phyloP scores from a whole-genome alignment of 2,113 vertebrate genomes.

The Barbus barbus region DNA sequence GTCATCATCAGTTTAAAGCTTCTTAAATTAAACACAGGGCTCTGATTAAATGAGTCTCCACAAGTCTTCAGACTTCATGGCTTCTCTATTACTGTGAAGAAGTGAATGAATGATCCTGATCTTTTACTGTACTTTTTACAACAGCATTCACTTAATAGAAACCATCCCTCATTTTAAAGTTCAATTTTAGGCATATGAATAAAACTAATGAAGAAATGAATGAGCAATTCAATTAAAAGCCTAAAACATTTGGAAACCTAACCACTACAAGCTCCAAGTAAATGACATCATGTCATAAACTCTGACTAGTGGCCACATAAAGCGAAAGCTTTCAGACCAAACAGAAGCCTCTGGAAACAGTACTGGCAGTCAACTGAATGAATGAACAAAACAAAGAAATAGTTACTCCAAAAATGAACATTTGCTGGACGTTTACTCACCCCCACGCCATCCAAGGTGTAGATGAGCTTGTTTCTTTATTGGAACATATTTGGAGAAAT shows the following conservation, averaged over 20 bases:
- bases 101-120: not conserved
- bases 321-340: not conserved
- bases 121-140: not conserved
- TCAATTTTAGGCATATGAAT: not conserved
- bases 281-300: not conserved
- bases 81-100: not conserved
- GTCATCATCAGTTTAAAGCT: constrained; percentile 2
- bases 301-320: constrained; percentile 1
- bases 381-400: not conserved
- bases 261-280: not conserved
- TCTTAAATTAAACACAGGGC: constrained; percentile 7
- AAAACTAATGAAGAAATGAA: not conserved
- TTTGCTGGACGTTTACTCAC: not conserved
- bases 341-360: constrained; percentile 11
- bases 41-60: constrained; percentile 21
- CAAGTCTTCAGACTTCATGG: not conserved
- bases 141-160: not conserved
- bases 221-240: not conserved
- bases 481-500: not conserved
- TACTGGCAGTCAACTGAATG: not conserved
- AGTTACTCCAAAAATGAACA: not conserved
- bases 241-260: not conserved
- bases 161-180: not conserved
- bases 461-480: not conserved
- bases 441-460: not conserved